phyloP scores from a whole-genome alignment of 1,140 invertebrate species.

The Subanguina moxae region DNA sequence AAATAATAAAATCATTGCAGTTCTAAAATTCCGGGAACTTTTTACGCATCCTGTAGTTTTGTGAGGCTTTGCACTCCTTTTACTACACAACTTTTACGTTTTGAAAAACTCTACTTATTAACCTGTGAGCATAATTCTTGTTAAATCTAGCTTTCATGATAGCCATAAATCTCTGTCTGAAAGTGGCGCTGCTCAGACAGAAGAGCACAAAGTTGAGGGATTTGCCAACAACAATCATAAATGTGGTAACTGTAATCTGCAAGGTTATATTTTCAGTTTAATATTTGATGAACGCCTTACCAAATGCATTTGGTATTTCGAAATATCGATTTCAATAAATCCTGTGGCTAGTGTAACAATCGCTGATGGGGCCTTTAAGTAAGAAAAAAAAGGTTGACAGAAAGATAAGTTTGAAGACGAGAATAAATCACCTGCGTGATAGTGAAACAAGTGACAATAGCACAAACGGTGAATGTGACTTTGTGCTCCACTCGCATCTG shows the following conservation, averaged over 20 bases:
- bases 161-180: constrained; percentile 19
- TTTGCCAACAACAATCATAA: constrained; percentile 34
- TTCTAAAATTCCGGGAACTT: too few relatives aligned
- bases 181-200: constrained; percentile 36
- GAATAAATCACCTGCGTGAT: constrained; percentile 41
- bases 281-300: constrained; percentile 8
- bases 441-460: constrained; percentile 43
- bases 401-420: too few relatives aligned
- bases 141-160: constrained; percentile 23
- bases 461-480: constrained; percentile 36
- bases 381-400: too few relatives aligned
- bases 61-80: not conserved
- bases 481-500: constrained; percentile 25
- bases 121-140: constrained; percentile 6
- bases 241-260: constrained; percentile 24
- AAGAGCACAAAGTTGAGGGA: constrained; percentile 43
- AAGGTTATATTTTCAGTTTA: not conserved
- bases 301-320: constrained; percentile 16
- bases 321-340: constrained; percentile 4
- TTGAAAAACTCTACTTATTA: not conserved
- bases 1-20: too few relatives aligned
- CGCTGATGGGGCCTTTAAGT: constrained; percentile 29
- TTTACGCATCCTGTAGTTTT: not conserved
- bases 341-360: constrained; percentile 23
- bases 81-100: not conserved